Evolutionary conservation across 2,888 invertebrate species (phyloP).

Genomic region (Polyommatus iphigenia): DNA sequence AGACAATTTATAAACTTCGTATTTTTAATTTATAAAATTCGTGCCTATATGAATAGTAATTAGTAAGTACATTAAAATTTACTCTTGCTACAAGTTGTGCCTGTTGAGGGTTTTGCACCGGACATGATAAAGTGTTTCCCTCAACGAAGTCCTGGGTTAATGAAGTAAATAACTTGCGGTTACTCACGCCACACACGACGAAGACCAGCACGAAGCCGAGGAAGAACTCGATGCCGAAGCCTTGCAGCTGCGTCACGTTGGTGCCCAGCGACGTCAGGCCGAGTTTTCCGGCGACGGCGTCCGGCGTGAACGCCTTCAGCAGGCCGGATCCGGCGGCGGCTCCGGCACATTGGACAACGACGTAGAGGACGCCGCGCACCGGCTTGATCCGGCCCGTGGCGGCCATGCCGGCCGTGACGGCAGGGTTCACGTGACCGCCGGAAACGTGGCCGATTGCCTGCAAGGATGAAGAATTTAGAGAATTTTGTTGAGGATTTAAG

Average conservation of each 20-base stretch:
- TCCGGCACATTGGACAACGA: slow-evolving; percentile 90
- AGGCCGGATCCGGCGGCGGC: slow-evolving; percentile 89
- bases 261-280: slow-evolving; percentile 85
- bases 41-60: no score
- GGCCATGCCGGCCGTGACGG: slow-evolving; percentile 91
- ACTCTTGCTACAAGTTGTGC: no score
- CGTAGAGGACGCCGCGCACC: slow-evolving; percentile 87
- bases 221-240: slow-evolving; percentile 94
- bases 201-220: slow-evolving; percentile 93
- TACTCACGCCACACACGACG: slow-evolving; percentile 91
- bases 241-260: slow-evolving; percentile 86
- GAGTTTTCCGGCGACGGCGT: slow-evolving; percentile 79
- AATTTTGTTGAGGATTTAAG: no score
- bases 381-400: slow-evolving; percentile 89
- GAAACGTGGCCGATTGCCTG: slow-evolving; percentile 93
- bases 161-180: not conserved
- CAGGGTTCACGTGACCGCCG: slow-evolving; percentile 96
- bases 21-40: no score
- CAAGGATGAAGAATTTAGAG: not conserved
- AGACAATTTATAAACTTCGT: no score
- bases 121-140: no score
- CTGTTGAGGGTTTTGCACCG: no score
- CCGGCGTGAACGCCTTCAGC: slow-evolving; percentile 86
- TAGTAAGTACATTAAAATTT: no score
- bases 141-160: no score